Base-by-base conservation (phyloP, 2,888 invertebrate species). In the Perithous albicinctus region DNA sequence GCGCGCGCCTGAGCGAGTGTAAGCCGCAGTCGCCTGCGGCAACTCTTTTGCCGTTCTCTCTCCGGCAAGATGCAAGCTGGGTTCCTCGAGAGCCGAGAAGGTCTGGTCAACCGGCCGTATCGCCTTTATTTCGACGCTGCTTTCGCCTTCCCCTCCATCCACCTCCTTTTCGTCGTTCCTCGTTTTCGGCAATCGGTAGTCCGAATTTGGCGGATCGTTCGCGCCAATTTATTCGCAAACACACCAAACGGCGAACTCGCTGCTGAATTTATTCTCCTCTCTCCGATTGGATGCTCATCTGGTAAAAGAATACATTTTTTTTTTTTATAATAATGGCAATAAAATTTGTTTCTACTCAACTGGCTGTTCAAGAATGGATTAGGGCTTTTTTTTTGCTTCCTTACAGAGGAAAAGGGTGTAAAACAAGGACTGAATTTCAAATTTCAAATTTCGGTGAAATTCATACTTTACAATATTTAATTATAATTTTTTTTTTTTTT, bases 21-120 rank as follows among this genome's bases (percentile, higher is more conserved):
- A 26, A 56, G 56, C 41, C 43, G 56, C 41, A n/a, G n/a, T n/a
- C 8, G 54, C 41, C 26, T 6, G 56, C 29, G 54, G 69, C 7
- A 26, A 32, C 38, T 70, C 54, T 41, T n/a, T n/a, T 29, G 70
- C 29, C 70, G 70, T 43, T 69, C 35, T 20, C 94, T 94, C 74
- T 94, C 95, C n/a, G n/a, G 64, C 94, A 94, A 87, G 93, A 87
- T 93, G 51, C 43, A 54, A 29, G 7, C 41, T 18, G 43, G n/a
- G n/a, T n/a, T 75, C 32, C 15, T 23, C 64, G 46, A 35, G 35
- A 29, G 10, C 18, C 64, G 54, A 32, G 51, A 26, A 41, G 26
- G 7, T n/a, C 54, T 41, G 26, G 12, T 23, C 20, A 38, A 32
- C 41, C 54, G 56, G 38, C 38, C n/a, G n/a, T 66, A 41, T 66